Evolutionary conservation across 2,113 vertebrate genomes (phyloP), one percentile per base, ranked within the genome.

Genomic region (Campylorhamphus procurvoides): DNA sequence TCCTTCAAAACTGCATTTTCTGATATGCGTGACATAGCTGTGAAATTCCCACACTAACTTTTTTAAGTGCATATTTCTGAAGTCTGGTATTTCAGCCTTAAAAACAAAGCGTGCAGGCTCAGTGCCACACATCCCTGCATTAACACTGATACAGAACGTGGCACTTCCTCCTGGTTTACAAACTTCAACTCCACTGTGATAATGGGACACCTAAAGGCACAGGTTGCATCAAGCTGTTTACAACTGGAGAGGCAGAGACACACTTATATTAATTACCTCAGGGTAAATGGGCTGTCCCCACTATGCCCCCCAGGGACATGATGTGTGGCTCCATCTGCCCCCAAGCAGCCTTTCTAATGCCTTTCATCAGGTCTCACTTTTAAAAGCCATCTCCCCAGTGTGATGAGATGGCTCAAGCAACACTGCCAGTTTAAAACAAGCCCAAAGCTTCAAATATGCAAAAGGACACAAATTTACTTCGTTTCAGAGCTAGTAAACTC

Each of bases 241-340:
- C 29, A 18, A 49, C 12, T 7, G 18, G 40, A 52, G 23, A 60
- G 31, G 23, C 35, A 84, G 44, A 68, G 20, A 22, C 12, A 64
- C 10, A 3, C 5, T 19, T 12, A 0, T 1, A 29, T 25, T 7
- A 53, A 71, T 37, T 40, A 55, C 66, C 33, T 14, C 0, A 1
- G 16, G 14, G 18, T 44, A 85, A 60, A 23, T 4, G 47, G 20
- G 63, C 25, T 86, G 59, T 29, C 55, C 37, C 20, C 18, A 1
- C 42, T 58, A 9, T 3, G 2, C 3, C 59, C 50, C 20, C 4
- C 12, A 12, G 27, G 63, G 25, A 14, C 7, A 69, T 15, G n/a
- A 5, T 5, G 7, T 0, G 0, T 7, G 28, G 69, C 23, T 39
- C 47, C 8, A 3, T 47, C 47, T 3, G 1, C 4, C 6, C 4